Base-by-base conservation (phyloP, 2,888 invertebrate species). In the Rhagonycha lutea region DNA sequence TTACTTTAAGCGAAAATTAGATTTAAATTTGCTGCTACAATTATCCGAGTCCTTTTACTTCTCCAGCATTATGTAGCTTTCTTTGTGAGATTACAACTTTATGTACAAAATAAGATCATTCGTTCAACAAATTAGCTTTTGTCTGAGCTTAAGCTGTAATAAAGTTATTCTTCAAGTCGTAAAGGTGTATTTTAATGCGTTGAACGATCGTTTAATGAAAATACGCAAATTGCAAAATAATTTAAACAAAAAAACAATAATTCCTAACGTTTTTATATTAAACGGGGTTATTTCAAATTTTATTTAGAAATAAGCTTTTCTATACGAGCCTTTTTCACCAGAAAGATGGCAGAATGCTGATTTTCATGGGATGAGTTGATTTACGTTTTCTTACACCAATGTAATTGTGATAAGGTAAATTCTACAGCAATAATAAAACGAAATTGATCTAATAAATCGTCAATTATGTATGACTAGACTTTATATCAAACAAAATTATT, bases 11-110 rank as follows among this genome's bases (percentile, higher is more conserved):
- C 72, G 47, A 67, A 73, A 76, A 76, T 76, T 73, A 72, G 73
- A 76, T 76, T 73, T 76, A 65, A 76, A 76, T 76, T 76, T 65
- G 28, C 67, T 70, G 65, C 63, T 76, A 76, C 69, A 76, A 72
- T 72, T 69, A 72, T 76, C 72, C 70, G 29, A 68, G 69, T 69
- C 76, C 68, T 61, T 72, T 72, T 72, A 73, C 69, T 72, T 75
- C 65, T 70, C 29, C 70, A 26, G 61, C 62, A 70, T 67, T 70
- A 70, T 68, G 70, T 26, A 61, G 26, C 63, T 65, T 65, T 24
- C 63, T 65, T 65, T 24, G 24, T 65, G 23, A 24, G 63, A 65
- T 65, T 65, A 65, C 14, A 65, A 24, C 24, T 65, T 65, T 23
- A 65, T 24, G 63, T 65, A 65, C 63, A 65, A 24, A 26, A 65